phyloP scores from a whole-genome alignment of 2,888 invertebrate genomes.

The Calameuta idolon region DNA sequence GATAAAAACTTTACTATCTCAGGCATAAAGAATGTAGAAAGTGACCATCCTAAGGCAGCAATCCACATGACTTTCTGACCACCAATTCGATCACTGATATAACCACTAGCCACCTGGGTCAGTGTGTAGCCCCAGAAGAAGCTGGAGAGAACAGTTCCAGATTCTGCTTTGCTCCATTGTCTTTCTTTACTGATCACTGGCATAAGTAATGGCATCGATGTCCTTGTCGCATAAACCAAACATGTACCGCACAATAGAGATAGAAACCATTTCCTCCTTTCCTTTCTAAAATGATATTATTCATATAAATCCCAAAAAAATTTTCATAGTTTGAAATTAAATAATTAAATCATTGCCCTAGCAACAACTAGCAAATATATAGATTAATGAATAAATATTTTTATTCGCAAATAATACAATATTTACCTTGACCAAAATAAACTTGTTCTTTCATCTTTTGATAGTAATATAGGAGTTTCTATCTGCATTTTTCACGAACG shows the following conservation, averaged over 20 bases:
- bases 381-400: not conserved
- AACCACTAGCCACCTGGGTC: conserved; percentile 73
- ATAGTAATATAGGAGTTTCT: conserved; percentile 28
- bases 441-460: conserved; percentile 33
- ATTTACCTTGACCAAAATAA: conserved; percentile 39
- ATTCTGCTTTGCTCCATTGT: conserved; percentile 77
- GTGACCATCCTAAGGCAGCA: conserved; percentile 73
- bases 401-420: not conserved
- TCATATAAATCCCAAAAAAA: not conserved
- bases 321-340: not conserved
- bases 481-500: conserved; percentile 29
- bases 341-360: not conserved
- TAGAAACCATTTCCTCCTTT: conserved; percentile 72
- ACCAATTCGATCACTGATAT: conserved; percentile 73
- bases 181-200: conserved; percentile 74
- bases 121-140: conserved; percentile 83
- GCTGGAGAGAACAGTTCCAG: conserved; percentile 77
- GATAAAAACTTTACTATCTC: conserved; percentile 68
- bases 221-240: conserved; percentile 75
- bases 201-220: conserved; percentile 75
- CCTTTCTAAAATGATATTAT: conserved; percentile 61
- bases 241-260: conserved; percentile 74
- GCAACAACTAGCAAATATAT: conserved; percentile 23
- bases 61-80: conserved; percentile 75
- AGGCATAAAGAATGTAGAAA: conserved; percentile 71